Evolutionary conservation across 2,113 vertebrate species (phyloP).

Genomic region (Tyrannus savana): DNA sequence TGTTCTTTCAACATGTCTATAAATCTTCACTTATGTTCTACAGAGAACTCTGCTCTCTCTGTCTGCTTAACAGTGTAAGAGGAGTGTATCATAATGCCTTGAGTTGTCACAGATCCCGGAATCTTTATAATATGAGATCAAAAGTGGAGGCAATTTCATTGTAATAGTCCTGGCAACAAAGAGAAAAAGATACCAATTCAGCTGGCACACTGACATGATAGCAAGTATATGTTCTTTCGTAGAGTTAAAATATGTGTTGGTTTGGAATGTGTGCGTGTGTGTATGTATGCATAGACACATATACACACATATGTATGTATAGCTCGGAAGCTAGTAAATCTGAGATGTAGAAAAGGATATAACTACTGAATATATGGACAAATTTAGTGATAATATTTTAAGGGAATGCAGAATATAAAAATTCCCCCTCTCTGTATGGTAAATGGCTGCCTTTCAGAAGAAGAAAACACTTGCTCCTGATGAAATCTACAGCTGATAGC

Average conservation of each 20-base stretch:
- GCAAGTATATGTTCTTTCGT: not conserved
- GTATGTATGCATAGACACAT: not conserved
- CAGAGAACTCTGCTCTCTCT: slow-evolving; percentile 69
- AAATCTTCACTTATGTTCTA: slow-evolving; percentile 76
- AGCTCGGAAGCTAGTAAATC: not conserved
- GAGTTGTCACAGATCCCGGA: slow-evolving; percentile 55
- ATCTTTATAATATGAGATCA: slow-evolving; percentile 61
- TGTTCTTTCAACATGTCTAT: slow-evolving; percentile 75
- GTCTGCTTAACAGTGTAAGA: slow-evolving; percentile 38
- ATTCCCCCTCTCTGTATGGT: not conserved
- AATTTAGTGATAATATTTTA: not conserved
- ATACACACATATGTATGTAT: too few relatives aligned
- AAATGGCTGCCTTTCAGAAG: slow-evolving; percentile 6
- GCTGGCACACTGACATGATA: slow-evolving; percentile 1
- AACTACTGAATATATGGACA: not conserved
- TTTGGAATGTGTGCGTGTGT: not conserved
- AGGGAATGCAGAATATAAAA: not conserved
- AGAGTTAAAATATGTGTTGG: not conserved
- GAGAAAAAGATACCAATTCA: slow-evolving; percentile 37
- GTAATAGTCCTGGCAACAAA: slow-evolving; percentile 45
- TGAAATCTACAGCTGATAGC: not conserved
- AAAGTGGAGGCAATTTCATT: slow-evolving; percentile 60
- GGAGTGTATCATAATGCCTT: slow-evolving; percentile 71
- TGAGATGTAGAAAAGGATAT: not conserved
- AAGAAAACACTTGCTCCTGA: not conserved